A percentile compares a stretch with the other conserved stretches of the same genome.
phyloP scores from a whole-genome alignment of 2,113 vertebrate species.

The Peromyscus leucopus region DNA sequence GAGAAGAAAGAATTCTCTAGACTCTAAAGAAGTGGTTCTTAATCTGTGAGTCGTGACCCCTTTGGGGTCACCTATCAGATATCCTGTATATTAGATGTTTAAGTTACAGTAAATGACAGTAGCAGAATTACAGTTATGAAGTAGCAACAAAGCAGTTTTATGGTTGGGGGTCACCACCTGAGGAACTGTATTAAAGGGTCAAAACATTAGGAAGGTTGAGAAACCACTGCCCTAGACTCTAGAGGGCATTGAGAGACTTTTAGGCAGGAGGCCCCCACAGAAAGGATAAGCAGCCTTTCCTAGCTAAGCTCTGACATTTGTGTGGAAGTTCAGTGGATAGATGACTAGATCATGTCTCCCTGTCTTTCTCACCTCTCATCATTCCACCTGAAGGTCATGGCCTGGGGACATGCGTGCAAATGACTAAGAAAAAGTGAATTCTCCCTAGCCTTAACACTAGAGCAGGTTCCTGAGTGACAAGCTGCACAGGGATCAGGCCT shows the following conservation, averaged over 20 bases:
- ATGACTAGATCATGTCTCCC: neutral
- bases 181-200: neutral
- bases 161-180: neutral
- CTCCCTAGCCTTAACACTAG: neutral
- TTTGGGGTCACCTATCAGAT: too few species aligned
- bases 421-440: neutral
- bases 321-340: neutral
- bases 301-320: neutral
- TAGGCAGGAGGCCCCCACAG: neutral
- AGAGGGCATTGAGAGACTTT: neutral
- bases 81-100: neutral
- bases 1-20: neutral
- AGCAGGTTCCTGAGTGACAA: slow-evolving; percentile 3
- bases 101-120: neutral
- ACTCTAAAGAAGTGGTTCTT: neutral
- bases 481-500: neutral
- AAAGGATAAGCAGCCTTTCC: slow-evolving; percentile 9
- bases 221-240: neutral
- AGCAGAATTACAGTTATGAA: neutral
- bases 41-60: too few species aligned
- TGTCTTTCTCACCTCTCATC: neutral
- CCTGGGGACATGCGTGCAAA: neutral
- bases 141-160: neutral
- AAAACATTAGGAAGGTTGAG: neutral
- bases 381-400: neutral